These are phyloP conservation scores for Gandaritis pyraliata DNA, from an alignment of 2,888 invertebrate species.

Conservation along the genomic window DNA sequence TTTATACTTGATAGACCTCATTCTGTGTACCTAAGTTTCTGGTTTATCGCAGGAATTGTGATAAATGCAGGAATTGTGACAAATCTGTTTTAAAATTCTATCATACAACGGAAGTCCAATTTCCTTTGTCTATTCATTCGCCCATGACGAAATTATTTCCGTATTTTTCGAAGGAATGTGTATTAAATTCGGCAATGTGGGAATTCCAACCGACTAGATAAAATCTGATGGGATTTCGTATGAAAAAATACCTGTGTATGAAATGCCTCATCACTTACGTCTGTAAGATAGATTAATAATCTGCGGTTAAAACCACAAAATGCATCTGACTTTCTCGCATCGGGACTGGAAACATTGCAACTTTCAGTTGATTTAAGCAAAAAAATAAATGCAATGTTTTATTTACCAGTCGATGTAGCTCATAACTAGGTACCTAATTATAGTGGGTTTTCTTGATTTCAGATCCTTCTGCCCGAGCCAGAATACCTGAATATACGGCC, in stretches of 20 bases:
- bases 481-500: constrained; percentile 44
- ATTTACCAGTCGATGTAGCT: too few relatives aligned
- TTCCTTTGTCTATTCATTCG: constrained; percentile 36
- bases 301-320: too few relatives aligned
- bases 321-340: too few relatives aligned
- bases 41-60: constrained; percentile 17
- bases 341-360: too few relatives aligned
- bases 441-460: constrained; percentile 18
- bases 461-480: constrained; percentile 54
- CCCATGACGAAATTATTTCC: constrained; percentile 32
- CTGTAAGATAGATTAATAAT: too few relatives aligned
- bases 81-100: constrained; percentile 34
- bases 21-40: constrained; percentile 6
- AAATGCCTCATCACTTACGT: not conserved
- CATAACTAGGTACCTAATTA: too few relatives aligned
- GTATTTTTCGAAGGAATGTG: constrained; percentile 35
- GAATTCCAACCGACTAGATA: constrained; percentile 23
- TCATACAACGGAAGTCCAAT: constrained; percentile 33
- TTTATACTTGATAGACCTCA: not conserved
- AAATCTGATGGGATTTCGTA: constrained; percentile 16
- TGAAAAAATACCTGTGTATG: constrained; percentile 2
- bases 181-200: constrained; percentile 24
- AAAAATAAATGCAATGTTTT: too few relatives aligned
- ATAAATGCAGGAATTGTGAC: constrained; percentile 21
- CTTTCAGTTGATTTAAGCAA: too few relatives aligned